These are phyloP conservation scores for Agonopterix arenella DNA, from an alignment of 2,888 invertebrate species.

Conservation along the genomic window DNA sequence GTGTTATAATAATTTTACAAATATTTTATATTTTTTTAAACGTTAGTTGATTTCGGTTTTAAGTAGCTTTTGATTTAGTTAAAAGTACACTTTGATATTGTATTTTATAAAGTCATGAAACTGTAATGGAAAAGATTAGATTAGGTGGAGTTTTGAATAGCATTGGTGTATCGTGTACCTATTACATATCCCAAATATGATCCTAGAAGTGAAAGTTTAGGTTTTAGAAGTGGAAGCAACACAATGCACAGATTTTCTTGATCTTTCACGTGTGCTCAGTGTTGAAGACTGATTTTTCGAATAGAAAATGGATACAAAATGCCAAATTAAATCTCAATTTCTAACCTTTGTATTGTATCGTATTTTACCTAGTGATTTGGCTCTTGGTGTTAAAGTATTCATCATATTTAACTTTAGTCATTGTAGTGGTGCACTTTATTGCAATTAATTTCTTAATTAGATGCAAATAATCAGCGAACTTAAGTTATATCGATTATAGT, in stretches of 20 bases:
- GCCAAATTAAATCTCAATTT: conserved; percentile 36
- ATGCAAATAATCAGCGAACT: conserved; percentile 3
- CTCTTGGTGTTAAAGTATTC: conserved; percentile 22
- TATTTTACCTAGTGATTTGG: conserved; percentile 11
- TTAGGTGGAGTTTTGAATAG: too few species aligned
- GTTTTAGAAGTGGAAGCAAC: conserved; percentile 16
- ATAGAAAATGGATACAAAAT: conserved; percentile 24
- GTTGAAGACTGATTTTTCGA: conserved; percentile 69
- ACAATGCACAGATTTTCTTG: conserved; percentile 29
- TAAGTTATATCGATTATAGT: too few species aligned
- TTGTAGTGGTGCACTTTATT: conserved; percentile 43
- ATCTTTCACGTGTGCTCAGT: conserved; percentile 47
- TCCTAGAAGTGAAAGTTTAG: not conserved
- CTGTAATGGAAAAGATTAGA: too few species aligned
- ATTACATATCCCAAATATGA: too few species aligned
- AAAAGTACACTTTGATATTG: too few species aligned
- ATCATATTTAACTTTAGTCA: conserved; percentile 25
- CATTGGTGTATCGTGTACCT: too few species aligned
- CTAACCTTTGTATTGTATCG: conserved; percentile 24
- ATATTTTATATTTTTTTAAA: conserved; percentile 19
- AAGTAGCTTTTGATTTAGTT: too few species aligned
- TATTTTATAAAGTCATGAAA: too few species aligned
- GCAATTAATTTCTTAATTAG: conserved; percentile 13
- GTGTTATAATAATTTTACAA: conserved; percentile 18
- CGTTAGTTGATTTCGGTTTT: too few species aligned